phyloP scores from a whole-genome alignment of 2,113 vertebrate species.

The Mormyrus lacerda region DNA sequence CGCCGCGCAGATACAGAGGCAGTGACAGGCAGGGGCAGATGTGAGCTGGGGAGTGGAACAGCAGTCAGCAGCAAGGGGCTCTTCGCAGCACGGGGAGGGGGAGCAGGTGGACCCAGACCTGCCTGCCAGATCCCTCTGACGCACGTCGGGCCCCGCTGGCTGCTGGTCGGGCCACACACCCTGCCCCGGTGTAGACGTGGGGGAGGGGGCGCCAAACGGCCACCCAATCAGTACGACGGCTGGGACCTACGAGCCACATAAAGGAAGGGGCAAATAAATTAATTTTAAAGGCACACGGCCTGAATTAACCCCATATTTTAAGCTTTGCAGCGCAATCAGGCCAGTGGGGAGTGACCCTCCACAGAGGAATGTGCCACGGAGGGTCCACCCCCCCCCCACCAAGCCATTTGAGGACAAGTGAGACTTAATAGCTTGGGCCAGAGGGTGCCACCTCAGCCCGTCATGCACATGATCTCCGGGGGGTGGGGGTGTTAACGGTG shows the following conservation, averaged over 20 bases:
- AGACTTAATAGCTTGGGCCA: background rate
- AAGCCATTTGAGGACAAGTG: background rate
- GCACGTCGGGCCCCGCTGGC: conserved; percentile 35
- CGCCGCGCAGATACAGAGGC: background rate
- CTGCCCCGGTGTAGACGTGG: background rate
- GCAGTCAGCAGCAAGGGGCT: background rate
- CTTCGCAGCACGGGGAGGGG: background rate
- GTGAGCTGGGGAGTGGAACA: conserved; percentile 20
- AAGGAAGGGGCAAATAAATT: background rate
- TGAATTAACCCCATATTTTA: background rate
- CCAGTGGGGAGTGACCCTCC: background rate
- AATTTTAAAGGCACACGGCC: background rate
- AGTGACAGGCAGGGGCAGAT: conserved; percentile 35
- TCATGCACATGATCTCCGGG: background rate
- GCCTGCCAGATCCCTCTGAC: conserved; percentile 41
- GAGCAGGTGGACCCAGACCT: conserved; percentile 18
- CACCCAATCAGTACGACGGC: background rate
- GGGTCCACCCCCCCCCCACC: conserved; percentile 7
- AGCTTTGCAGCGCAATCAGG: background rate
- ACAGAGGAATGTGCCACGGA: conserved; percentile 31
- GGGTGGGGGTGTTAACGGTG: background rate
- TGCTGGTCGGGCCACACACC: background rate
- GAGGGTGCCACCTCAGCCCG: background rate
- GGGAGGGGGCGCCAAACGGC: background rate
- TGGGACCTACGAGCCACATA: background rate